These are phyloP conservation scores for Parambassis ranga DNA, from an alignment of 2,797 vertebrate species.

Conservation along the genomic window DNA sequence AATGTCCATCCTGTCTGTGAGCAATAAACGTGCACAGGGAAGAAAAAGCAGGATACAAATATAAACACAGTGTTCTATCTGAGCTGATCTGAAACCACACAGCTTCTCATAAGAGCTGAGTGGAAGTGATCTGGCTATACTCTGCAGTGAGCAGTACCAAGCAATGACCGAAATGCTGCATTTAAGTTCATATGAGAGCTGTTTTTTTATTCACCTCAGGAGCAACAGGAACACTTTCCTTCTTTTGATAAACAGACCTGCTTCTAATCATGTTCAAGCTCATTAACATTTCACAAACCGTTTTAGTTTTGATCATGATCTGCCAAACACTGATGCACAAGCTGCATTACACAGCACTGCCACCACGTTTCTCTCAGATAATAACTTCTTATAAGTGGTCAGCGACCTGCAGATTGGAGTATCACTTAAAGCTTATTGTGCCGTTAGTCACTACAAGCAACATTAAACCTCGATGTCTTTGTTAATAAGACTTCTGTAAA, in stretches of 20 bases:
- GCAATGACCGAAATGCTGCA: slow-evolving; percentile 27
- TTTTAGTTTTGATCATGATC: not conserved
- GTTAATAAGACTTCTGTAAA: not conserved
- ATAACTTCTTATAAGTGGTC: not conserved
- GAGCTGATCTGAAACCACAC: slow-evolving; percentile 20
- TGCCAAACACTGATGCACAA: not conserved
- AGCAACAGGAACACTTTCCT: not conserved
- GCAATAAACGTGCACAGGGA: slow-evolving; percentile 10
- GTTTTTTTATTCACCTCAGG: not conserved
- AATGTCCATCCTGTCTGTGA: not conserved
- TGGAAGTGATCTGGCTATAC: slow-evolving; percentile 14
- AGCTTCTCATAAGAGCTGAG: slow-evolving; percentile 19
- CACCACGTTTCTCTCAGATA: not conserved
- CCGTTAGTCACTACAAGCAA: not conserved
- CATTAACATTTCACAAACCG: slow-evolving; percentile 23
- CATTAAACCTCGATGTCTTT: not conserved
- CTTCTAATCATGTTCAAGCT: not conserved
- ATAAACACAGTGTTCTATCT: slow-evolving; percentile 31
- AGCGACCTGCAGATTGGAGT: not conserved
- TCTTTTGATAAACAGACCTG: not conserved
- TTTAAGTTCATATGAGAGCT: slow-evolving; percentile 5
- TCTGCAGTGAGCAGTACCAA: not conserved
- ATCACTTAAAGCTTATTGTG: not conserved
- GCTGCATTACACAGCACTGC: not conserved
- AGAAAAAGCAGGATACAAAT: slow-evolving; percentile 19